Evolutionary conservation across 2,797 vertebrate genomes (phyloP).

Genomic region (Ficedula albicollis): DNA sequence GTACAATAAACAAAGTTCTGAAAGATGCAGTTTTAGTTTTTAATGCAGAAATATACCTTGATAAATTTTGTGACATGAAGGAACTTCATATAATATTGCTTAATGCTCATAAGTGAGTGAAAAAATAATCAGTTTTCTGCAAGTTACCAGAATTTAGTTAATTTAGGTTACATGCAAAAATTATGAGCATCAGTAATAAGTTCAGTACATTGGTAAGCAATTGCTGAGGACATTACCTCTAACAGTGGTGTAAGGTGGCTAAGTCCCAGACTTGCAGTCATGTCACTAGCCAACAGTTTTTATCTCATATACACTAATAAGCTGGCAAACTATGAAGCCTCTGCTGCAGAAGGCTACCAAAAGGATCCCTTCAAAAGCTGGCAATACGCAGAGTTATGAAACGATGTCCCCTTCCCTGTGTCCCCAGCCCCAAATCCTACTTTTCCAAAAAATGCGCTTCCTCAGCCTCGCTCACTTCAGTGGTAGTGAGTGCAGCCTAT

Average conservation of each 20-base stretch:
- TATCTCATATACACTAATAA: not conserved
- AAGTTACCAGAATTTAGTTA: not conserved
- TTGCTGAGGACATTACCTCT: not conserved
- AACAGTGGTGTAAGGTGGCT: not conserved
- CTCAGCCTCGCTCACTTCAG: rapidly evolving
- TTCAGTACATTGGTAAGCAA: not conserved
- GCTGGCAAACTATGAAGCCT: not conserved
- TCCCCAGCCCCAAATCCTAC: not conserved
- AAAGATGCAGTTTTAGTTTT: not conserved
- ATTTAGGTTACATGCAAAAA: not conserved
- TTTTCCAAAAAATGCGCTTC: not conserved
- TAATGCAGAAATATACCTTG: not conserved
- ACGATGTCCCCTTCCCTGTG: not conserved
- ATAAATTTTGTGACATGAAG: not conserved
- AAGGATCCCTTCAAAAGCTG: not conserved
- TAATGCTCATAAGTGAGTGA: not conserved
- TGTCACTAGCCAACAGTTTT: not conserved
- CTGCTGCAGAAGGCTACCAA: not conserved
- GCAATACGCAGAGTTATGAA: not conserved
- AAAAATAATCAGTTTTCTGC: not conserved
- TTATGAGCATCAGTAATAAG: not conserved
- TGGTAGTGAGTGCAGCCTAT: not conserved
- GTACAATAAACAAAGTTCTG: not conserved
- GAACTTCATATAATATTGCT: not conserved
- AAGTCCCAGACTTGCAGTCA: not conserved